Base-by-base conservation (phyloP, 2,888 invertebrate species). In the Drosophila koepferae region DNA sequence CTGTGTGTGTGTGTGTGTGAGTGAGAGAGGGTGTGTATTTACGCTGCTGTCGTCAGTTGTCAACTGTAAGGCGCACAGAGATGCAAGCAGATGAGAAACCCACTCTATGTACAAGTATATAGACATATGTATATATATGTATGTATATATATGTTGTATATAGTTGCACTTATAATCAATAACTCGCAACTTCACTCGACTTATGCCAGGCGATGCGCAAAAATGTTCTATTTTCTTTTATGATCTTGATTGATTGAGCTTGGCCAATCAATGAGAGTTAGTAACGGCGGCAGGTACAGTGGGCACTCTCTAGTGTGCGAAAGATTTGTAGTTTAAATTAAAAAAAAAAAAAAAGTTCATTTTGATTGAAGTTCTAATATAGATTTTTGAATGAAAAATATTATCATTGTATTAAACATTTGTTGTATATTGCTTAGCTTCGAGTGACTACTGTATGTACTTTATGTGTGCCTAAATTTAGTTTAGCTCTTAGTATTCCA, bases 21-120 rank as follows among this genome's bases (percentile, higher is more conserved):
- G 40, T 2, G 40, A 54, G 55, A 55, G 41, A 40, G 41, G 16
- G 53, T 43, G 31, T 49, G 60, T 55, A 63, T 65, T 54, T 41
- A 68, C n/a, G 58, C 56, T 68, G 72, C 65, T 74, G 71, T 83
- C 83, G 80, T 82, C 80, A 71, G 85, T 75, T 84, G 85, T 72
- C 85, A 80, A 82, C 85, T 82, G 69, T 73, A 72, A 75, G 64
- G 55, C 63, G 65, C 63, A 59, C 53, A 65, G 38, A 65, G 38
- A 63, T 61, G 54, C 51, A 68, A 36, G 59, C 41, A 58, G 66
- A 67, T 48, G 48, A 44, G 56, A 63, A 58, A 69, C 61, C 58
- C 54, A 56, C 36, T 23, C 14, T 23, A 18, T 31, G 18, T 20
- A 20, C 36, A 3, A 38, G 12, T 7, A 16, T 2, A 20, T 20